A percentile compares a stretch with the other conserved stretches of the same genome.
These are phyloP conservation scores for Tupaia tana DNA, from an alignment of 2,113 vertebrate species.

Conservation along the genomic window DNA sequence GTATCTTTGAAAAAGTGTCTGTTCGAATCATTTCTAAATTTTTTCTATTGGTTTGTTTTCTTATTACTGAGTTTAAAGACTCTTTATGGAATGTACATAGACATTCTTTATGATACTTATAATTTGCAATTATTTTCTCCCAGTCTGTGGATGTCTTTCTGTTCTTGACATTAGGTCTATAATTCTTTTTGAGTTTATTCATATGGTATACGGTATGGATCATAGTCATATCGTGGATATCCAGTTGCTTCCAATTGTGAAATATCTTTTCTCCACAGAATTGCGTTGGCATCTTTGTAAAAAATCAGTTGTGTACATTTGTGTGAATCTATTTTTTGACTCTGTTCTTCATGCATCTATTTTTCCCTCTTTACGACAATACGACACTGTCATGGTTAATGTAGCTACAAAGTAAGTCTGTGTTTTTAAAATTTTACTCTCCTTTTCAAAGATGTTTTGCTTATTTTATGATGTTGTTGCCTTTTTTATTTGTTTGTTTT, in stretches of 20 bases:
- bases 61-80: neutral
- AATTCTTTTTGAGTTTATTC: conserved; percentile 22
- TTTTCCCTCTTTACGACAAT: neutral
- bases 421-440: neutral
- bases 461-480: neutral
- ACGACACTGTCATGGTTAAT: neutral
- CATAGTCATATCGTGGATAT: neutral
- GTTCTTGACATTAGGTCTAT: neutral
- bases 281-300: neutral
- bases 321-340: neutral
- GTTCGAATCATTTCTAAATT: neutral
- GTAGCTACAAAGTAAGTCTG: neutral
- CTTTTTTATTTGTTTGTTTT: no score
- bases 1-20: neutral
- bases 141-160: neutral
- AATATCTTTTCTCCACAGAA: neutral
- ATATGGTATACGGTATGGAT: neutral
- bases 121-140: conserved; percentile 50
- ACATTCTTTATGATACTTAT: neutral
- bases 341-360: neutral
- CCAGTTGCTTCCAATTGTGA: neutral
- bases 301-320: neutral
- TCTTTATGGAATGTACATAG: neutral
- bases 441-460: neutral
- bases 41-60: conserved; percentile 40